Base-by-base conservation (phyloP, 2,113 vertebrate genomes). In the Hemiscyllium ocellatum region DNA sequence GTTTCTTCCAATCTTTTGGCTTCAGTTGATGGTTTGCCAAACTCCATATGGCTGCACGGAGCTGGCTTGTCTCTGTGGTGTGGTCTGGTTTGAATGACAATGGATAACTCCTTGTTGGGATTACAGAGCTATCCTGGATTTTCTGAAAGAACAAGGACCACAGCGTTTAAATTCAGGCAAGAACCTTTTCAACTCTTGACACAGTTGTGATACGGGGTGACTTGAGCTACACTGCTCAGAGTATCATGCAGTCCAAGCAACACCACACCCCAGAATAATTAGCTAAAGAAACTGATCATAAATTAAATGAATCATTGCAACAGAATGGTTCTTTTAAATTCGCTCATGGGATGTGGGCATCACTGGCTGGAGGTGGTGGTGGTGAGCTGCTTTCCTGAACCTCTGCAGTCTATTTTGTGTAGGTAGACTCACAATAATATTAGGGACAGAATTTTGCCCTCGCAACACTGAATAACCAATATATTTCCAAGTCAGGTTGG, bases 41-140 rank as follows among this genome's bases (percentile, higher is more conserved):
- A 85, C 97, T 97, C 98, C 99, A 99, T 78, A 98, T 97, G n/a
- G 97, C 97, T 0, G 85, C 96, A 33, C 98, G 97, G 33, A 99
- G 96, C 96, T 97, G 97, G 96, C 98, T 98, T 68, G 97, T 99
- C 96, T 98, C 97, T 19, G n/a, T 50, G 50, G 97, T 98, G 1
- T 98, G 99, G 96, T 99, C 99, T 96, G 98, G 98, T 97, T 98
- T 99, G 97, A 99, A 99, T 83, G 98, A 98, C 96, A 99, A 96
- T 0, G 97, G 93, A 72, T 96, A 97, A 96, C 97, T 96, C 95
- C 95, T 97, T 96, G 96, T 96, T 95, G 96, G 96, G 2, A 96
- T 97, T 95, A 96, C 96, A 96, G 96, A 96, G 72, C 96, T 96
- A 96, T 96, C 97, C 0, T 96, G 50, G 95, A 97, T 96, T 86